Conservation (phyloP, 2,888 invertebrate species). For the Bombyx huttoni region DNA sequence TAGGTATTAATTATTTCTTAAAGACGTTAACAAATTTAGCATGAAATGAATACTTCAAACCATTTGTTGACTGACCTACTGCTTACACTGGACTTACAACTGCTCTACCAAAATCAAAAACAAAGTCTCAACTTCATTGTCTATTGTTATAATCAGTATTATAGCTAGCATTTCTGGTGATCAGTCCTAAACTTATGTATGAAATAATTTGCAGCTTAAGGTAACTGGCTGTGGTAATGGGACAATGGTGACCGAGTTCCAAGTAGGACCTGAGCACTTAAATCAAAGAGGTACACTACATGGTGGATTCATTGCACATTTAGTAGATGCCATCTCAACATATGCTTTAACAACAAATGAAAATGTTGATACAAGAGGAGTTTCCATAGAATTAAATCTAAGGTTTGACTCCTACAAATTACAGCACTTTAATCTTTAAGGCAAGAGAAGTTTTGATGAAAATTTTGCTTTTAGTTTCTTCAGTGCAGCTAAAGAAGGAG, state of each 20-base stretch:
- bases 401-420: slow-evolving; percentile 64
- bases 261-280: slow-evolving; percentile 79
- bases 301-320: slow-evolving; percentile 87
- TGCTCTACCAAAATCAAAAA: no score
- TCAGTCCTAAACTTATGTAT: background rate
- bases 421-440: background rate
- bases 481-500: slow-evolving; percentile 82
- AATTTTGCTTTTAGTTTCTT: slow-evolving; percentile 76
- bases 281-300: slow-evolving; percentile 84
- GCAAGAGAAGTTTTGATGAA: background rate
- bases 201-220: slow-evolving; percentile 29
- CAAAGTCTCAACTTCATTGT: no score
- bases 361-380: slow-evolving; percentile 76
- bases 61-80: no score
- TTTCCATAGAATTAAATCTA: slow-evolving; percentile 87
- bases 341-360: slow-evolving; percentile 81
- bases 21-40: no score
- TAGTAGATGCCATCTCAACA: slow-evolving; percentile 81
- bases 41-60: no score
- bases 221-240: slow-evolving; percentile 76
- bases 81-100: no score
- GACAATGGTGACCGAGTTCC: slow-evolving; percentile 81
- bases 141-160: no score
- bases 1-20: no score
- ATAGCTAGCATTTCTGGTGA: background rate